Conservation (phyloP, 2,113 vertebrate species). For the Gopherus evgoodei region DNA sequence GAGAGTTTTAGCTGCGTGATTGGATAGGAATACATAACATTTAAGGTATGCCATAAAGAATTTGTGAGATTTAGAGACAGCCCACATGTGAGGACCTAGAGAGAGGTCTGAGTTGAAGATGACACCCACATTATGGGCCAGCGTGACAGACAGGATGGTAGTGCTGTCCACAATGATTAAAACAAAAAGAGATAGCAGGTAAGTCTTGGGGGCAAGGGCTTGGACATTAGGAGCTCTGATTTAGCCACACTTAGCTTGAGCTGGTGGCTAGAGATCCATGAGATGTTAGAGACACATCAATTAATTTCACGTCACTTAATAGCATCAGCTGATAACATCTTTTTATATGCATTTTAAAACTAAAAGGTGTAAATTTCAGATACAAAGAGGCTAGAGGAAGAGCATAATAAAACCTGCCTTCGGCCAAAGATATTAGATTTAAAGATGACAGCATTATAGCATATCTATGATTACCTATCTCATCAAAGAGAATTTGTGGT, state of each 20-base stretch:
- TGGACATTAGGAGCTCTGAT: neutral
- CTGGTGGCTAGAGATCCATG: neutral
- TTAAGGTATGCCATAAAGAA: neutral
- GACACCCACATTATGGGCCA: neutral
- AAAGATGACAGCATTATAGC: neutral
- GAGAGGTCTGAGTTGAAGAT: neutral
- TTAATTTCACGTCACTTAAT: neutral
- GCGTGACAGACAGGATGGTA: neutral
- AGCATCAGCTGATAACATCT: neutral
- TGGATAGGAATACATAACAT: neutral
- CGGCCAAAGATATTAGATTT: neutral
- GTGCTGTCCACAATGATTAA: neutral
- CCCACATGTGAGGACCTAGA: neutral
- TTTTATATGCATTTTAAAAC: neutral
- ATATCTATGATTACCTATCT: neutral
- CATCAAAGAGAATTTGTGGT: neutral
- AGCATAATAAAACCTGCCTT: neutral
- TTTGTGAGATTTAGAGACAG: neutral
- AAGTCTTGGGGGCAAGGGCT: neutral
- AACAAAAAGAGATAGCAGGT: neutral
- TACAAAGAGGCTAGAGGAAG: neutral
- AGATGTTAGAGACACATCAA: neutral
- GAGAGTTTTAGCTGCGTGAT: neutral
- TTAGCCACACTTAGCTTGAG: neutral
- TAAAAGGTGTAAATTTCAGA: neutral